Conservation (phyloP, 2,888 invertebrate genomes). For the Agriopis leucophaearia region DNA sequence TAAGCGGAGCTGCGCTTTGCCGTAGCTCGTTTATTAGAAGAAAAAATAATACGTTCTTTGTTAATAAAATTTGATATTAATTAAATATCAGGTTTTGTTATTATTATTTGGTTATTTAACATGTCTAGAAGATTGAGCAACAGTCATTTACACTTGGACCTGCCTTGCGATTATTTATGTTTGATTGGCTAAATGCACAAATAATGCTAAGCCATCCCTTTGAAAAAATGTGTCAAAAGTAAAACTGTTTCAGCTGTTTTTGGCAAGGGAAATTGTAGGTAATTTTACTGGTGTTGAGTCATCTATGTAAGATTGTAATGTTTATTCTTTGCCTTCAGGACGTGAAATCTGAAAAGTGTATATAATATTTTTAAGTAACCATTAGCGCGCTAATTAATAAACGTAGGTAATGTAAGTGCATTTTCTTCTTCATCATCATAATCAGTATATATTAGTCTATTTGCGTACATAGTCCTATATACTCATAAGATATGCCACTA, state of each 20-base stretch:
- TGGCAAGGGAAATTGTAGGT: no score
- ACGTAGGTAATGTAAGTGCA: no score
- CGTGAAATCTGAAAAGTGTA: no score
- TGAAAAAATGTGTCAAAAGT: not conserved
- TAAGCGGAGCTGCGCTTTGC: constrained; percentile 61
- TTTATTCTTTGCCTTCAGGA: not conserved
- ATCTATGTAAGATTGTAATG: not conserved
- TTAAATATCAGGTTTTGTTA: constrained; percentile 6
- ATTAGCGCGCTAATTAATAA: no score
- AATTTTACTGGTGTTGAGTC: not conserved
- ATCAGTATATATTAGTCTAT: no score
- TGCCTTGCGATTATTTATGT: not conserved
- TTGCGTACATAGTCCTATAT: no score
- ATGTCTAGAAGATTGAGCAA: not conserved
- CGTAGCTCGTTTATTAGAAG: constrained; percentile 55
- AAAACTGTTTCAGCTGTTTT: not conserved
- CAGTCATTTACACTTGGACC: not conserved
- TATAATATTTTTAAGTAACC: no score
- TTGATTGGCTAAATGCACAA: not conserved
- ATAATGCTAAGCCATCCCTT: not conserved
- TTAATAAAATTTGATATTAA: constrained; percentile 19
- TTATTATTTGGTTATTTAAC: no score
- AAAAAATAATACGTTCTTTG: constrained; percentile 42
- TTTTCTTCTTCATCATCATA: no score
- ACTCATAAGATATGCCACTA: no score